A percentile compares a stretch with the other conserved stretches of the same genome.
These are phyloP conservation scores for Champsocephalus esox DNA, from an alignment of 2,797 vertebrate species.

Conservation along the genomic window DNA sequence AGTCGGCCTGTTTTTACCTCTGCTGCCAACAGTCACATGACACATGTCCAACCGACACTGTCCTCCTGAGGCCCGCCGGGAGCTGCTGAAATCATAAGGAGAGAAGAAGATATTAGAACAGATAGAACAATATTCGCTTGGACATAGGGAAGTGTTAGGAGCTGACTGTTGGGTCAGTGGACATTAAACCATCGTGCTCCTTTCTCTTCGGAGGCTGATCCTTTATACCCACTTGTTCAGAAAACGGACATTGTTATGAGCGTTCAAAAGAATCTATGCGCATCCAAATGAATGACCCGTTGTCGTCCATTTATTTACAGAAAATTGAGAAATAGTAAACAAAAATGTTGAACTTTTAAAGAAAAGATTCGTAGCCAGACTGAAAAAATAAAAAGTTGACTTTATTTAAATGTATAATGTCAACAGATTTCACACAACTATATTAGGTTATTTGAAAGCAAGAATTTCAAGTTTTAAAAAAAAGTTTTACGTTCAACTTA, in stretches of 20 bases:
- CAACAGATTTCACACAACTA: no score
- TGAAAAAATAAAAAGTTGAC: no score
- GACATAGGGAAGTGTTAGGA: not conserved
- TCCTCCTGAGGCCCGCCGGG: not conserved
- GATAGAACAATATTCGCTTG: not conserved
- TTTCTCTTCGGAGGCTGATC: not conserved
- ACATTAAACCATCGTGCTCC: not conserved
- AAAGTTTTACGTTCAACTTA: no score
- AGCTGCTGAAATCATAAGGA: conserved; percentile 3
- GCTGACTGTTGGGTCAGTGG: not conserved
- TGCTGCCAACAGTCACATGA: not conserved
- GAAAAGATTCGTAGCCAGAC: no score
- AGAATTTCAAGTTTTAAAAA: no score
- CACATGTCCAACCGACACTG: not conserved
- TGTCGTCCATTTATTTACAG: no score
- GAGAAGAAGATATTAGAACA: not conserved
- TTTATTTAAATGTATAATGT: no score
- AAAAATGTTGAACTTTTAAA: no score
- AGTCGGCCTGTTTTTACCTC: conserved; percentile 7
- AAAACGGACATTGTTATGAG: not conserved
- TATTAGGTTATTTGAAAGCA: no score
- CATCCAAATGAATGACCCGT: no score
- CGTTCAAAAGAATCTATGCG: no score
- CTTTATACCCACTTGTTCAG: not conserved
- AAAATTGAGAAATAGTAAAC: no score